Base-by-base conservation (phyloP, 2,113 vertebrate species). In the Ursus arctos region DNA sequence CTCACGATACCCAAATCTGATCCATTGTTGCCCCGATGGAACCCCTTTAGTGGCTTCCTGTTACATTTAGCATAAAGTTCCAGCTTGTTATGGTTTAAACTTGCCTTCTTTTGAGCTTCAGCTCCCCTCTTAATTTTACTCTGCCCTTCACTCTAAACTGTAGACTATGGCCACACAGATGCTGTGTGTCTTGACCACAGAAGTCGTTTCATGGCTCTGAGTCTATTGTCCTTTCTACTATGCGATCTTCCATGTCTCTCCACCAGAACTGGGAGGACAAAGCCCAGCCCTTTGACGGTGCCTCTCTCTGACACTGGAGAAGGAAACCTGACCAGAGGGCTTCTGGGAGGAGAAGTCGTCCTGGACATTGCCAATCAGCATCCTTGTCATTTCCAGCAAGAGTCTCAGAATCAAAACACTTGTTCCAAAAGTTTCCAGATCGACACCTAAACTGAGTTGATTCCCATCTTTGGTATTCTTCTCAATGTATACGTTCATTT, bases 1-100 rank as follows among this genome's bases (percentile, higher is more conserved):
- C 5, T 51, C 61, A 22, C 0, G 6, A 4, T 13, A 21, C 21
- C 69, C 40, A 49, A 21, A 36, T 31, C 13, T 6, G 61, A 49
- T 18, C 6, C 14, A 0, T 10, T 10, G 1, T 1, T 10, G 15
- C 7, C 77, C 55, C 1, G 1, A 6, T 2, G 2, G 18, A 80
- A 33, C 0, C 13, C 18, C 81, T 31, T 36, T 47, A 28, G 14
- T 3, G 26, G 16, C 12, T 24, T 18, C 14, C 11, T 6, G 12
- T 2, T 10, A 24, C 2, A 0, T 22, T 51, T 13, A 47, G 0
- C 6, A 4, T 0, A 21, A 21, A 33, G 13, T 13, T 51, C 18
- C 4, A 18, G 24, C 19, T 63, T 18, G 7, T n/a, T 7, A 9
- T 10, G 33, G 12, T n/a, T n/a, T 7, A 8, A 43, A 43, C 4